Evolutionary conservation across 2,113 vertebrate species (phyloP).

Genomic region (Condylura cristata): DNA sequence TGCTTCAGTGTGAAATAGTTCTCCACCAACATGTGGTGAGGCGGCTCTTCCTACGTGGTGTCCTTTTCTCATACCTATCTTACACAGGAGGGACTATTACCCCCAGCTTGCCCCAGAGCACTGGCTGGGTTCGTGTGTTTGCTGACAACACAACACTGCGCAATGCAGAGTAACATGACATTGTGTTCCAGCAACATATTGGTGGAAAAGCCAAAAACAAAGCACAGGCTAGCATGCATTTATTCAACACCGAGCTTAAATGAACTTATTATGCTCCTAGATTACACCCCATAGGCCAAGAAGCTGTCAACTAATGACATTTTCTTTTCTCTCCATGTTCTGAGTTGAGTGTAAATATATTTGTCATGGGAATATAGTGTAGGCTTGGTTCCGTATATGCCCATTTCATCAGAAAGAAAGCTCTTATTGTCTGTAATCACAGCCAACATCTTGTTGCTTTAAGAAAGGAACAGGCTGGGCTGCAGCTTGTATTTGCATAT

Average conservation of each 20-base stretch:
- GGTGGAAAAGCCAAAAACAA: conserved; percentile 59
- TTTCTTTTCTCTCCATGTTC: conserved; percentile 78
- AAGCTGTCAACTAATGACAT: conserved; percentile 79
- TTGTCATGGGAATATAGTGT: conserved; percentile 72
- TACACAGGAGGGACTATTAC: conserved; percentile 54
- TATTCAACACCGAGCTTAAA: conserved; percentile 75
- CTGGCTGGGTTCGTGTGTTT: conserved; percentile 65
- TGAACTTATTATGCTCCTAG: conserved; percentile 75
- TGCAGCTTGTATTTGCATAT: conserved; percentile 45
- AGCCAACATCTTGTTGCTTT: conserved; percentile 68
- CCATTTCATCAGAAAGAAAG: conserved; percentile 70
- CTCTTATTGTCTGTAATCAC: conserved; percentile 71
- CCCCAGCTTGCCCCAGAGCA: conserved; percentile 55
- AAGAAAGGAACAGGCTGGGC: conserved; percentile 24
- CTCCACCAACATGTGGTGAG: conserved; percentile 68
- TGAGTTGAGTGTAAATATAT: conserved; percentile 72
- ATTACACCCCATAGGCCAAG: conserved; percentile 77
- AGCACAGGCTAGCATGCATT: conserved; percentile 57
- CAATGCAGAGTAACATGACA: conserved; percentile 57
- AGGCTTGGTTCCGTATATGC: conserved; percentile 58
- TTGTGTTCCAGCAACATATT: conserved; percentile 68
- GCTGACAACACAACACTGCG: conserved; percentile 65
- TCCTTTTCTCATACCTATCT: conserved; percentile 55
- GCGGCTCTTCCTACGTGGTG: conserved; percentile 34
- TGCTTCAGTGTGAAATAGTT: conserved; percentile 69